Evolutionary conservation across 53 echinoderm and acorn worm species (phyloP).

Genomic region (Hippasteria phrygiana): DNA sequence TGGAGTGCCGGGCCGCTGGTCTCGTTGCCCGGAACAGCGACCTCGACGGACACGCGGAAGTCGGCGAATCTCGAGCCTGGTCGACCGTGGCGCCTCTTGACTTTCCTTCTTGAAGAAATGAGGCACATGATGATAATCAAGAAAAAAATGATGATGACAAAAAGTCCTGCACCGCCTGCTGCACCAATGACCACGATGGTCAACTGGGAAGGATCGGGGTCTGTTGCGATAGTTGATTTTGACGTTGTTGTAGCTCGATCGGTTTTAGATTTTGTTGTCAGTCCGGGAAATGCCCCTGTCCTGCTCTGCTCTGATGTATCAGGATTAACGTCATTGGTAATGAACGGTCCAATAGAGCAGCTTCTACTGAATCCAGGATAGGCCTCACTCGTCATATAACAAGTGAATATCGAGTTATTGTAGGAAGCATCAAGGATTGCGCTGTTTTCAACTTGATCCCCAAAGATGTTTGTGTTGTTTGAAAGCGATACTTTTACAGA

Average conservation of each 20-base stretch:
- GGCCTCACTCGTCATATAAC: neutral
- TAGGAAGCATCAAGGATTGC: neutral
- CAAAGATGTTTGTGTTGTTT: neutral
- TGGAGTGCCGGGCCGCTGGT: too few relatives aligned
- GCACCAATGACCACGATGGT: neutral
- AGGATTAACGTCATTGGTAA: neutral
- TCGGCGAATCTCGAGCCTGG: neutral
- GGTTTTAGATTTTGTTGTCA: too few relatives aligned
- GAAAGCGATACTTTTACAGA: neutral
- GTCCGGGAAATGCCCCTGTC: too few relatives aligned
- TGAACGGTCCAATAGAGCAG: conserved; percentile 5
- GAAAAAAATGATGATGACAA: conserved; percentile 2
- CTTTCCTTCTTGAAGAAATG: neutral
- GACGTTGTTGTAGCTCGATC: too few relatives aligned
- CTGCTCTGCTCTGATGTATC: too few relatives aligned
- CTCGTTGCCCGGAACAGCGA: too few relatives aligned
- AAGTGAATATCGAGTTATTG: conserved; percentile 11
- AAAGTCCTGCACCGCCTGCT: neutral
- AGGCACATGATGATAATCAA: conserved; percentile 17
- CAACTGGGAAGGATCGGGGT: neutral
- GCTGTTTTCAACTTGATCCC: conserved; percentile 1
- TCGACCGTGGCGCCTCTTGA: neutral
- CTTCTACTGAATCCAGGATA: neutral
- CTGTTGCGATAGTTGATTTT: neutral
- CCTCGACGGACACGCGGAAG: too few relatives aligned